Base-by-base conservation (phyloP, 2,113 vertebrate species). In the Eudyptes chrysolophus region DNA sequence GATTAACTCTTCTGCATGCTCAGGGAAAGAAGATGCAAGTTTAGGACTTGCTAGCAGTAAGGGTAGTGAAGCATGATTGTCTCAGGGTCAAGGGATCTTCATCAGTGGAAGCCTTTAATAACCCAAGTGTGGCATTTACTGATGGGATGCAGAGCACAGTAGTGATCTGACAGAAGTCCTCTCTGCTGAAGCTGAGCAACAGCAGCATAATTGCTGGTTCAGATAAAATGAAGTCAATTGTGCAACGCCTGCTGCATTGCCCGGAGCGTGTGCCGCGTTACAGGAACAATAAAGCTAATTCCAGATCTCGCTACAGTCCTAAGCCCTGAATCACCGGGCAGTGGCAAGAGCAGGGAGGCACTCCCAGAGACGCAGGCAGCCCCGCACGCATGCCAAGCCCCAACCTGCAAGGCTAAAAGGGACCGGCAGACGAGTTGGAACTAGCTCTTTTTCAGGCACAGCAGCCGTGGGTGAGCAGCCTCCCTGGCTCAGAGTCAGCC, bases 251-350 rank as follows among this genome's bases (percentile, higher is more conserved):
- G 90, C 94, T 83, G 87, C 86, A 80, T 55, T 34, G 92, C 95
- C 96, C 3, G 5, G 49, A 96, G 95, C 88, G 2, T 94, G 83
- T 69, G 94, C 86, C 0, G 9, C 7, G 1, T 78, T 76, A 49
- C 49, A n/a, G 93, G 83, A 95, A 97, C 96, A 97, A 97, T 93
- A 72, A 92, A 85, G 94, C 85, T 93, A 85, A 90, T 97, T 97
- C 97, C 64, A 97, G 96, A 95, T 72, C 95, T 97, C 10, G 0
- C 96, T 93, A 84, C 94, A 74, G 61, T 87, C 92, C 96, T 95
- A 76, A 95, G n/a, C 95, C 92, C 95, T 97, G 97, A 97, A 90
- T 97, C 96, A 96, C 75, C 8, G 15, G 89, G 91, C 92, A 93
- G 84, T 65, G 92, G 95, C 90, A 76, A 62, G 92, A 85, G 70